Conservation (phyloP, 2,113 vertebrate species). For the Silurus meridionalis region DNA sequence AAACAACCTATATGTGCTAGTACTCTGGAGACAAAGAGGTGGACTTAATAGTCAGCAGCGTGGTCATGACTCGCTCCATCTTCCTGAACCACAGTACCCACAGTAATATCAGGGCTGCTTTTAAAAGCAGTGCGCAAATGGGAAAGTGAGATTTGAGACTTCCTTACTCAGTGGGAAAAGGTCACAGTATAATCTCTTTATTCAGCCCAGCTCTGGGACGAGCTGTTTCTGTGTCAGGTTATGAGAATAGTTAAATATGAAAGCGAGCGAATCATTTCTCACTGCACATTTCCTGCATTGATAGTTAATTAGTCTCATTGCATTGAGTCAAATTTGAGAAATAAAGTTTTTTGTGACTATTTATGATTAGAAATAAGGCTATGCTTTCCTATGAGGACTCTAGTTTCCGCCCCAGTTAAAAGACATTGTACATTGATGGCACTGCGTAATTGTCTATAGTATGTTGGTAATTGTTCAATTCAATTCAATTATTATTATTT, state of each 20-base stretch:
- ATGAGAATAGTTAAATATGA: slow-evolving; percentile 16
- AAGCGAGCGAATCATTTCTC: slow-evolving; percentile 30
- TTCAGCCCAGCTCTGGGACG: slow-evolving; percentile 1
- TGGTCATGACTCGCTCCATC: not conserved
- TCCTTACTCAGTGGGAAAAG: slow-evolving; percentile 10
- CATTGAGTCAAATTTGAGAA: not conserved
- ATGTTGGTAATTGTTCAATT: no score
- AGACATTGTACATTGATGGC: no score
- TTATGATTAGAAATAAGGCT: no score
- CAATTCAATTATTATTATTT: no score
- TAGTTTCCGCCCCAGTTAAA: no score
- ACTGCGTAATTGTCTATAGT: no score
- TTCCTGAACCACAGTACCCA: slow-evolving; percentile 17
- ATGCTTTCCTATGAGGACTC: no score
- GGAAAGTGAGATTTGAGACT: slow-evolving; percentile 24
- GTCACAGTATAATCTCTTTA: slow-evolving; percentile 31
- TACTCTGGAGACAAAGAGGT: not conserved
- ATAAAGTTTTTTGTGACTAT: no score
- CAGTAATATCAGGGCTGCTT: slow-evolving; percentile 13
- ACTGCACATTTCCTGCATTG: not conserved
- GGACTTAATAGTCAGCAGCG: not conserved
- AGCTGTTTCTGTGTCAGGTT: slow-evolving; percentile 17
- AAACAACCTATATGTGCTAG: not conserved
- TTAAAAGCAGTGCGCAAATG: slow-evolving; percentile 20
- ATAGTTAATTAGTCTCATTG: slow-evolving; percentile 26